phyloP scores from a whole-genome alignment of 2,797 vertebrate species.

The Cossypha polioptera region DNA sequence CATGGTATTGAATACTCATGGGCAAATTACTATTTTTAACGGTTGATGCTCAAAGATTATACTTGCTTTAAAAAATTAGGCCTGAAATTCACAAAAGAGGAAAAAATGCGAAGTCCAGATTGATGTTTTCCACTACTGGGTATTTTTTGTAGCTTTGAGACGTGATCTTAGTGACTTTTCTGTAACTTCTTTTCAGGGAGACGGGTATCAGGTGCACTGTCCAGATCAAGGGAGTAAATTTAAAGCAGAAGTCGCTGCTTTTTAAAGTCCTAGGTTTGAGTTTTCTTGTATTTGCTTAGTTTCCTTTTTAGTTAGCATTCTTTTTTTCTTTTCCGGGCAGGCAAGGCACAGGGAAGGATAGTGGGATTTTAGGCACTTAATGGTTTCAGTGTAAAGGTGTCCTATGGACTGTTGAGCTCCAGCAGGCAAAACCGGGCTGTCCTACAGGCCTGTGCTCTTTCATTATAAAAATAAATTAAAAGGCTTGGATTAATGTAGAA shows the following conservation, averaged over 20 bases:
- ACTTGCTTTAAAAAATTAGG: neutral
- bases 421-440: neutral
- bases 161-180: neutral
- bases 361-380: neutral
- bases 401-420: neutral
- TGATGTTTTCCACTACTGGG: neutral
- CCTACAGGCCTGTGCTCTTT: neutral
- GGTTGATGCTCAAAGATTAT: neutral
- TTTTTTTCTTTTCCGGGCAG: neutral
- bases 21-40: neutral
- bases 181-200: neutral
- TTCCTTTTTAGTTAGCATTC: neutral
- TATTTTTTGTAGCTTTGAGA: neutral
- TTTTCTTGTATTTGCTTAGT: neutral
- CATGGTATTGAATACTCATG: neutral
- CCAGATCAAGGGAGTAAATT: neutral
- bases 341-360: accelerated
- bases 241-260: neutral
- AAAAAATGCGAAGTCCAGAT: neutral
- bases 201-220: neutral
- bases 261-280: neutral
- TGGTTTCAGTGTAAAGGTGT: neutral
- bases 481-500: neutral
- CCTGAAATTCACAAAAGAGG: neutral
- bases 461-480: neutral